Conservation (phyloP, 2,797 vertebrate genomes). For the Epinephelus coioides region DNA sequence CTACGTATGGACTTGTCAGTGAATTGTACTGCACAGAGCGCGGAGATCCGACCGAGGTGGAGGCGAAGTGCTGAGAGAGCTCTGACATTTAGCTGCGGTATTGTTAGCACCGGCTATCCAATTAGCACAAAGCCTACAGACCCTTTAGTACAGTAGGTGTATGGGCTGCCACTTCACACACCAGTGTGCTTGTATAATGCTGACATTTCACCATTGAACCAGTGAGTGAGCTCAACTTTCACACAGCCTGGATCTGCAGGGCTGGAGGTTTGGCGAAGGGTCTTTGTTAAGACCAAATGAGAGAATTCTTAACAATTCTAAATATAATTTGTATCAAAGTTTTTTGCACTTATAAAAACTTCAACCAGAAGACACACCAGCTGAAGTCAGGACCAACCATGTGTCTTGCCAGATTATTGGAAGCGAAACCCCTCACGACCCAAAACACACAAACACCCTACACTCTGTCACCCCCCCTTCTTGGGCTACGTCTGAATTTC, state of each 20-base stretch:
- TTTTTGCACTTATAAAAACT: slow-evolving; percentile 17
- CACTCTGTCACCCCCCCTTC: slow-evolving; percentile 4
- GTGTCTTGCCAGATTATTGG: slow-evolving; percentile 37
- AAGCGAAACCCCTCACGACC: slow-evolving; percentile 23
- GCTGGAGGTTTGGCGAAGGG: slow-evolving; percentile 21
- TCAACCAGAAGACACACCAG: neutral
- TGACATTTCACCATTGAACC: slow-evolving; percentile 79
- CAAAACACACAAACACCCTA: slow-evolving; percentile 40
- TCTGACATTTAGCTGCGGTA: slow-evolving; percentile 83
- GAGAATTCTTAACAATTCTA: neutral
- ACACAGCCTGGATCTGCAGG: slow-evolving; percentile 49
- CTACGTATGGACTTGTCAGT: slow-evolving; percentile 40
- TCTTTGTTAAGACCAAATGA: slow-evolving; percentile 26
- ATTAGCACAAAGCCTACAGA: slow-evolving; percentile 66
- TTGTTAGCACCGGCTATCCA: slow-evolving; percentile 65
- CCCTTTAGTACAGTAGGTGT: slow-evolving; percentile 36
- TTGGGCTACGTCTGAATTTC: slow-evolving; percentile 66
- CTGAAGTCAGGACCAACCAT: slow-evolving; percentile 20
- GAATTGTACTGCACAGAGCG: slow-evolving; percentile 30
- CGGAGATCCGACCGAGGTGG: slow-evolving; percentile 52
- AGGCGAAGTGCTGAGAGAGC: slow-evolving; percentile 74
- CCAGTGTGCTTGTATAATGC: slow-evolving; percentile 54
- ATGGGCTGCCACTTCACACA: slow-evolving; percentile 36
- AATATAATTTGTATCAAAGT: neutral
- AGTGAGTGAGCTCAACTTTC: slow-evolving; percentile 56